Conservation (phyloP, 2,113 vertebrate genomes). For the Corythoichthys intestinalis region DNA sequence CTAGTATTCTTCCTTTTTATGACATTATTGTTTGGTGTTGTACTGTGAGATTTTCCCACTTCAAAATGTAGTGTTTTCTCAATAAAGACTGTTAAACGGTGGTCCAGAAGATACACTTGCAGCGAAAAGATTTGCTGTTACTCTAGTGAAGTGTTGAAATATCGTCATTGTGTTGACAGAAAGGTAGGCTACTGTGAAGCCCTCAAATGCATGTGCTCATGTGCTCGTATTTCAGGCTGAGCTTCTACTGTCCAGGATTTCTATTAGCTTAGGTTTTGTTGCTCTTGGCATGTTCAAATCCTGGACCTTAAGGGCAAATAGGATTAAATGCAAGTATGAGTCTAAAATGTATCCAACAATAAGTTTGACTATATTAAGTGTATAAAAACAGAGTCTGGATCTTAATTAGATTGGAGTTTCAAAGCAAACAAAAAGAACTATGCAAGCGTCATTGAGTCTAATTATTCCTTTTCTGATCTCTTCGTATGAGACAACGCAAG, state of each 20-base stretch:
- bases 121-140: conserved; percentile 14
- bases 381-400: background rate
- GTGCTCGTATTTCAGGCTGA: conserved; percentile 40
- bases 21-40: no score
- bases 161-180: conserved; percentile 30
- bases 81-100: background rate
- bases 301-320: background rate
- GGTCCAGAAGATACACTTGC: conserved; percentile 5
- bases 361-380: conserved; percentile 7
- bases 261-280: conserved; percentile 48
- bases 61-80: no score
- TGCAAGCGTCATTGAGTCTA: background rate
- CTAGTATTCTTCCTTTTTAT: no score
- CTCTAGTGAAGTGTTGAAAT: conserved; percentile 23
- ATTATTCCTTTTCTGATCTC: conserved; percentile 12
- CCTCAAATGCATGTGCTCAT: conserved; percentile 24
- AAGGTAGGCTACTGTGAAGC: conserved; percentile 20
- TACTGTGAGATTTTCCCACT: no score
- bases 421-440: conserved; percentile 1
- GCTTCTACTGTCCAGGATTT: conserved; percentile 29
- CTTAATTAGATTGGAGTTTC: background rate
- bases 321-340: conserved; percentile 11
- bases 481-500: background rate
- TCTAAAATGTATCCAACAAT: conserved; percentile 3
- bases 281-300: conserved; percentile 36